These are phyloP conservation scores for Epinotia bilunana DNA, from an alignment of 2,888 invertebrate genomes.

Conservation along the genomic window DNA sequence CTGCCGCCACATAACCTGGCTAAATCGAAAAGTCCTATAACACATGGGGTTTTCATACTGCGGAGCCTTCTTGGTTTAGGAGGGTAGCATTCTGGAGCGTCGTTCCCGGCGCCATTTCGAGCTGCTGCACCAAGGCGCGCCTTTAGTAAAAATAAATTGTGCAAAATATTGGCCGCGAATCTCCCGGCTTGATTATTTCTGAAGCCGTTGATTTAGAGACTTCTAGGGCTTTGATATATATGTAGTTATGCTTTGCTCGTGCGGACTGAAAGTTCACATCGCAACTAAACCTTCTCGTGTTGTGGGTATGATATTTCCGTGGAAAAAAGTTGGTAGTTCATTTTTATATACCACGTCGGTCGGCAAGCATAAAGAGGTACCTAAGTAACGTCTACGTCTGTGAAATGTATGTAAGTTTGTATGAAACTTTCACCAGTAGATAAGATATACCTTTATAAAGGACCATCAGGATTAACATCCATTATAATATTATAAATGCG, in stretches of 20 bases:
- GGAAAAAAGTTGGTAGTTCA: too few relatives aligned
- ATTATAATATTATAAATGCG: too few relatives aligned
- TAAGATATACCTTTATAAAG: too few relatives aligned
- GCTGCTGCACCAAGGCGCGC: conserved; percentile 52
- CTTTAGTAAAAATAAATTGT: conserved; percentile 60
- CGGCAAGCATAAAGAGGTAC: too few relatives aligned
- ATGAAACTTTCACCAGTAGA: too few relatives aligned
- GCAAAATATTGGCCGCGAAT: conserved; percentile 54
- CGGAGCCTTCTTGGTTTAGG: not conserved
- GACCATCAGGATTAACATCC: too few relatives aligned
- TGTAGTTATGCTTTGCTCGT: not conserved
- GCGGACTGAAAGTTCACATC: too few relatives aligned
- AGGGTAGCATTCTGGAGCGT: not conserved
- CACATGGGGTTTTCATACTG: not conserved
- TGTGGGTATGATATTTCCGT: too few relatives aligned
- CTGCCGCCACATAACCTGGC: conserved; percentile 1
- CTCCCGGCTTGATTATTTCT: conserved; percentile 18
- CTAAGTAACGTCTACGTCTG: too few relatives aligned
- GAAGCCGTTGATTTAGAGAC: not conserved
- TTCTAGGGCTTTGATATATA: not conserved
- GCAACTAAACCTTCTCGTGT: too few relatives aligned
- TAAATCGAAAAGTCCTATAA: not conserved
- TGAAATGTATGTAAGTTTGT: not conserved
- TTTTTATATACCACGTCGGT: too few relatives aligned
- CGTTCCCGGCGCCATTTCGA: conserved; percentile 22